Percentiles rank a stretch among this genome's conserved stretches.
These are phyloP conservation scores for Misgurnus anguillicaudatus DNA, from an alignment of 2,113 vertebrate genomes.

Conservation along the genomic window DNA sequence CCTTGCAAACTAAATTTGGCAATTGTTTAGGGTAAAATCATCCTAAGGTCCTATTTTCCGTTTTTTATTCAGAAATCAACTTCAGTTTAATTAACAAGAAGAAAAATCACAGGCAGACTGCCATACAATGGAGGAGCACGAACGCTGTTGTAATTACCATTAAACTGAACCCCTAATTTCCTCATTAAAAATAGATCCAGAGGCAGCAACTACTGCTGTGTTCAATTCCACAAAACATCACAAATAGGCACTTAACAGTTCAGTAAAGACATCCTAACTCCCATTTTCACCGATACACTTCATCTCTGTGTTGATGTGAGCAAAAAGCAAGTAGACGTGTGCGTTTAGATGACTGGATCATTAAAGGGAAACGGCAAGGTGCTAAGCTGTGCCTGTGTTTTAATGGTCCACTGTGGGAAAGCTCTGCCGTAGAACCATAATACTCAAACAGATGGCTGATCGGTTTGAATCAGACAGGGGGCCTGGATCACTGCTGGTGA, in stretches of 20 bases:
- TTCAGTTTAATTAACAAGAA: neutral
- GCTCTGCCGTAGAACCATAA: slow-evolving; percentile 1
- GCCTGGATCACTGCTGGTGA: neutral
- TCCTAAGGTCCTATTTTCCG: too few species aligned
- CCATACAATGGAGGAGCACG: neutral
- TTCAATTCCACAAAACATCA: neutral
- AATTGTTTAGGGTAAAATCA: too few species aligned
- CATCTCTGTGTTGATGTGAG: neutral
- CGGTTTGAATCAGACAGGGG: slow-evolving; percentile 6
- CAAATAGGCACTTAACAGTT: neutral
- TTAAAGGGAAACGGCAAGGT: slow-evolving; percentile 12
- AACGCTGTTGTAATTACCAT: slow-evolving; percentile 10
- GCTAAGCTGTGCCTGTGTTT: slow-evolving; percentile 21
- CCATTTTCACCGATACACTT: neutral
- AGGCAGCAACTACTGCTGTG: neutral
- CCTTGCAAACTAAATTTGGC: too few species aligned
- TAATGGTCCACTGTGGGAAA: slow-evolving; percentile 8
- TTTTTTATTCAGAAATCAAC: too few species aligned
- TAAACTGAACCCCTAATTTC: slow-evolving; percentile 11
- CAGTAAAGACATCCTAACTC: neutral
- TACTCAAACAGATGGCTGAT: slow-evolving; percentile 24
- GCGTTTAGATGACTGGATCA: slow-evolving; percentile 21
- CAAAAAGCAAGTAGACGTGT: neutral
- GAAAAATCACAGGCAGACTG: neutral
- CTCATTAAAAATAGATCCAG: slow-evolving; percentile 10